Base-by-base conservation (phyloP, 2,888 invertebrate genomes). In the Epirrita christyi region DNA sequence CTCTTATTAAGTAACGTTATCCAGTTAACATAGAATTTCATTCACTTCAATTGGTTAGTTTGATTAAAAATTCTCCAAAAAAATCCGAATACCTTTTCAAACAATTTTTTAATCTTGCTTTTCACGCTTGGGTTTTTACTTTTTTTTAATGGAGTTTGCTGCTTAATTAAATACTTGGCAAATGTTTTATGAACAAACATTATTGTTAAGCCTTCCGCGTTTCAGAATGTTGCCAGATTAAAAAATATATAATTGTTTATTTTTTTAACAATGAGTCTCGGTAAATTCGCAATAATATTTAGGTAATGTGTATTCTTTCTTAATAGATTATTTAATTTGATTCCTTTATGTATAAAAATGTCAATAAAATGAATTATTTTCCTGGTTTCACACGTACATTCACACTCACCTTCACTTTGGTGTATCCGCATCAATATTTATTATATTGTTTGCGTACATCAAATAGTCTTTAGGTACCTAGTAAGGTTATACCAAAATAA, bases 51-150 rank as follows among this genome's bases (percentile, higher is more conserved):
- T 66, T 61, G 67, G 57, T 64, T 61, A 55, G 55, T 63, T 66
- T 66, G 65, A 70, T 70, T 68, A 71, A 74, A 71, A 70, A 56
- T 63, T 70, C 68, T 64, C 55, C 5, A n/a, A 29, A 59, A 58
- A 50, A 15, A 42, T 52, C 50, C 32, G 44, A 54, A 58, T 59
- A 64, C 53, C 51, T 61, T 66, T 48, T n/a, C 47, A 48, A 67
- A 67, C 59, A 62, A 59, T 66, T 59, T 62, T 57, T 61, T 38
- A 65, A 56, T 65, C 43, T 57, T 37, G 38, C 51, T 47, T 51
- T 55, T 52, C 43, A 15, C 43, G 15, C 51, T 47, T 58, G 21
- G 2, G 2, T 21, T 21, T 21, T 21, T 21, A 21, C 21, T 61
- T 47, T 46, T 38, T n/a, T 38, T 55, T 36, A 29, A 37, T 45